Evolutionary conservation across 1,140 invertebrate genomes (phyloP), one percentile per base, ranked within the genome.

Genomic region (Atta colombica): DNA sequence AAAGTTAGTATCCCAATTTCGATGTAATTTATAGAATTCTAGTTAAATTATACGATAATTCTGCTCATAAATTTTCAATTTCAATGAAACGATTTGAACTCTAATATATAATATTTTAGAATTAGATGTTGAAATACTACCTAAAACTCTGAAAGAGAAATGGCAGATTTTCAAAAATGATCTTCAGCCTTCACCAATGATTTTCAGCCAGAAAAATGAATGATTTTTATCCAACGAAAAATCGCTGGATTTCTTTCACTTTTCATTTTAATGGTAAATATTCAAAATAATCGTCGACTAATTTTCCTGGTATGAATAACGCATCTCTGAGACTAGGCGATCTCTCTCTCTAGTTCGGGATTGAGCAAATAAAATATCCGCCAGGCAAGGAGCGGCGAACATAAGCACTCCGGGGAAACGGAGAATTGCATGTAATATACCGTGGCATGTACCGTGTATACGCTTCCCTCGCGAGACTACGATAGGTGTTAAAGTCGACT

Each of bases 401-500:
- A 21, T 55, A 77, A 77, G 25, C 49, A 4, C 49, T n/a, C 35
- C 35, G 8, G 39, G 39, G 7, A 81, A 86, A 21, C 6, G 51
- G 35, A 51, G 65, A 86, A 86, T 86, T 86, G 85, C 85, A 60
- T 80, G 85, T 86, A 86, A 81, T 86, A 60, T 49, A 86, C 74
- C 65, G 85, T 81, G 65, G 74, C 65, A 69, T 21, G 61, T 66
- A 68, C 31, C 61, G 85, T 66, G 53, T 55, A 80, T 69, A 71
- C 77, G 65, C 58, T 78, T 53, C 82, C 49, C 55, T 78, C 61
- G 35, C 77, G 77, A 86, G 77, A 45, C 65, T 78, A 72, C 68
- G 75, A 88, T 53, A 86, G 84, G 87, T 88, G 87, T 86, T 86
- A 86, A 87, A 85, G 86, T 16, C 65, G 51, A n/a, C 75, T 77